Evolutionary conservation across 2,113 vertebrate species (phyloP).

Genomic region (Pluvialis apricaria): DNA sequence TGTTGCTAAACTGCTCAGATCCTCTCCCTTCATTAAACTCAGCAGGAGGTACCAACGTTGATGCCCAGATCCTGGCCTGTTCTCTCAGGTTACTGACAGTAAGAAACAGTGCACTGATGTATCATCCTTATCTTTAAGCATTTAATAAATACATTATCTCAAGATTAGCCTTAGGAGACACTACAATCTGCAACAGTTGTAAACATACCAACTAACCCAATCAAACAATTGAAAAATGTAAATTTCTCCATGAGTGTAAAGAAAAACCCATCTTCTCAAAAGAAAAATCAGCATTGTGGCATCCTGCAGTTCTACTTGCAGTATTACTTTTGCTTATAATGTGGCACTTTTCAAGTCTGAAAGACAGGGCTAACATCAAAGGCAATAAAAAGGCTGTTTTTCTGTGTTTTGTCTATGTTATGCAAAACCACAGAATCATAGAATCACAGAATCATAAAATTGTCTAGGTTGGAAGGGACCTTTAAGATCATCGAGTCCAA

Average conservation of each 20-base stretch:
- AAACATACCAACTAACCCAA: not conserved
- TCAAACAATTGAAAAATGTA: not conserved
- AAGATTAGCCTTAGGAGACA: not conserved
- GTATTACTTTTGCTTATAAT: not conserved
- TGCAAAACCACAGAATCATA: not conserved
- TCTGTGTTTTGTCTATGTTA: not conserved
- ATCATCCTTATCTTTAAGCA: not conserved
- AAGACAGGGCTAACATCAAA: not conserved
- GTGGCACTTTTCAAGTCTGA: not conserved
- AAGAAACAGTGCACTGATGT: not conserved
- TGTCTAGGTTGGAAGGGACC: no score
- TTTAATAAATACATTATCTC: not conserved
- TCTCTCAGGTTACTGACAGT: not conserved
- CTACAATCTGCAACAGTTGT: not conserved
- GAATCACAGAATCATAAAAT: no score
- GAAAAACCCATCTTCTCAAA: not conserved
- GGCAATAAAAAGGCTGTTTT: not conserved
- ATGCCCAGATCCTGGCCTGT: not conserved
- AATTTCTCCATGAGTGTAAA: not conserved
- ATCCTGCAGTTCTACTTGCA: not conserved
- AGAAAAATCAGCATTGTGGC: not conserved
- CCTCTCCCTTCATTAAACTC: not conserved
- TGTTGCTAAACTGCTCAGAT: not conserved
- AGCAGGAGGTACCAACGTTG: fast-evolving
- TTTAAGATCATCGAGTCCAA: no score